Base-by-base conservation (phyloP, 1,140 invertebrate species). In the Anoplolepis gracilipes region DNA sequence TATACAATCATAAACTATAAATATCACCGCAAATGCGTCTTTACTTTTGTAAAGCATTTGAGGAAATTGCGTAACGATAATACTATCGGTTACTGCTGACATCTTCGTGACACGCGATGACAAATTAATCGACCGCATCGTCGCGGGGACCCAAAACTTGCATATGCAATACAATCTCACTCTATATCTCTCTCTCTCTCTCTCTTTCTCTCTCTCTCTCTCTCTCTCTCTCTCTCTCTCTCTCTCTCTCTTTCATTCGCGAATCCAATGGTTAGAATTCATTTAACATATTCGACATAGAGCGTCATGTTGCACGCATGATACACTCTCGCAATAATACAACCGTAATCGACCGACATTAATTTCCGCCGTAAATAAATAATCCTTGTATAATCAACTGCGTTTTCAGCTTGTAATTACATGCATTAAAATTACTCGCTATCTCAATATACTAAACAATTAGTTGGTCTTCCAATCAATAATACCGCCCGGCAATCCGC, bases 371-470 rank as follows among this genome's bases (percentile, higher is more conserved):
- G 39, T 82, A 82, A 82, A 82, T 82, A 82, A 73, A 82, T 82
- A 82, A 82, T 82, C 78, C 78, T 59, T 72, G 78, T 57, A 82
- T 82, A 82, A 82, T 82, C 78, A 82, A 82, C 78, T 72, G 36
- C 67, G 67, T 82, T 82, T 82, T 82, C 78, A 82, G 78, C 67
- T 73, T 82, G 78, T 82, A 82, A 82, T 82, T 82, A 82, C 67
- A 82, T 82, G 55, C 78, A 73, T 82, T 82, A 82, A 82, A 82
- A 82, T 82, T 82, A 73, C 28, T 73, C 67, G 78, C 78, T 82
- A 55, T 82, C 78, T 72, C 67, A 82, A 82, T 82, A 73, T 82
- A 82, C 78, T 82, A 82, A 82, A 82, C 78, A 82, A 82, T 82
- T 82, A 82, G 78, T 73, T 42, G 33, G 67, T 25, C 49, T 33